These are phyloP conservation scores for Macrophya alboannulata DNA, from an alignment of 2,888 invertebrate species.

Conservation along the genomic window DNA sequence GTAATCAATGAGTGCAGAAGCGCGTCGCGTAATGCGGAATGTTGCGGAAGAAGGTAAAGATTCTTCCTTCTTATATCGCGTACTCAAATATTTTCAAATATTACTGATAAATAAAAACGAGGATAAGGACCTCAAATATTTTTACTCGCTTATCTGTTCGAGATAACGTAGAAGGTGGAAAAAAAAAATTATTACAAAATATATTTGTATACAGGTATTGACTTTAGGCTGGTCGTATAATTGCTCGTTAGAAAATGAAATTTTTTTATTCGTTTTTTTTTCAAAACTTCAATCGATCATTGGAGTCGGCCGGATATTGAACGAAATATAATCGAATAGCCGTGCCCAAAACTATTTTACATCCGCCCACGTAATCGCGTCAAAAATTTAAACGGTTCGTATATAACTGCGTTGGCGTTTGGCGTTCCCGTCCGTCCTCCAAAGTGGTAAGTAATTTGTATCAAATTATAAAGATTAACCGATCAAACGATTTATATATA, in stretches of 20 bases:
- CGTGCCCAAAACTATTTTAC: slow-evolving; percentile 40
- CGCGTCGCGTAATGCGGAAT: not conserved
- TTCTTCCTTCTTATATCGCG: not conserved
- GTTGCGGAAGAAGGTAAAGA: not conserved
- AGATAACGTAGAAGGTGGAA: no score
- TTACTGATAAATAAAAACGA: not conserved
- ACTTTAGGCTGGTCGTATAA: not conserved
- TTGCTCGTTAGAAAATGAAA: not conserved
- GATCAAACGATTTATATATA: slow-evolving; percentile 26
- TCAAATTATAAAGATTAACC: slow-evolving; percentile 50
- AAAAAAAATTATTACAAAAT: no score
- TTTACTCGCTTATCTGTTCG: not conserved
- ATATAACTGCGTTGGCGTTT: slow-evolving; percentile 32
- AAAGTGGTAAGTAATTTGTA: slow-evolving; percentile 45
- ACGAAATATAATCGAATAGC: slow-evolving; percentile 44
- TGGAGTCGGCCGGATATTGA: slow-evolving; percentile 35
- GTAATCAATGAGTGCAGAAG: not conserved
- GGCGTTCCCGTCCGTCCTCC: slow-evolving; percentile 4
- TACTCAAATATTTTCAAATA: not conserved
- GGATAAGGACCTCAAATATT: not conserved
- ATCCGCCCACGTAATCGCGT: slow-evolving; percentile 51
- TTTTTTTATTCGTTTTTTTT: not conserved
- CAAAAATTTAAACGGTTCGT: slow-evolving; percentile 43
- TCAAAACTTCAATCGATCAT: slow-evolving; percentile 32
- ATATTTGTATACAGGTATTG: not conserved